Evolutionary conservation across 2,113 vertebrate species (phyloP).

Genomic region (Engraulis encrasicolus): DNA sequence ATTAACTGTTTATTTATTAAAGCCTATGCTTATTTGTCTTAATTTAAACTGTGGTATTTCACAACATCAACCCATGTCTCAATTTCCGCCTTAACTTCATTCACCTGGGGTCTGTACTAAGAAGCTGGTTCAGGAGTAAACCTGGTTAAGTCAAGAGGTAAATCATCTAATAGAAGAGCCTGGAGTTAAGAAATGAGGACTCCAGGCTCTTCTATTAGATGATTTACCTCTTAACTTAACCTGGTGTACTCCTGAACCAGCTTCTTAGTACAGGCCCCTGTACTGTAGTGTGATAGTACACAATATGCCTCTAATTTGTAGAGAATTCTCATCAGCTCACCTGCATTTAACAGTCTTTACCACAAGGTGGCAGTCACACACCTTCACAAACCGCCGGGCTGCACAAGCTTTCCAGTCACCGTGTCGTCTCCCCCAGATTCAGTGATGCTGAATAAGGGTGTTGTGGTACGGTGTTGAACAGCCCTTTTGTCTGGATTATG

Average conservation of each 20-base stretch:
- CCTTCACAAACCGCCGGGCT: neutral
- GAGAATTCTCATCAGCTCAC: neutral
- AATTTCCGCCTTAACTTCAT: conserved; percentile 4
- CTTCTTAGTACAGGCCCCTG: too few relatives aligned
- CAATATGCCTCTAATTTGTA: neutral
- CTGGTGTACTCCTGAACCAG: too few relatives aligned
- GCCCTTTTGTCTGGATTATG: neutral
- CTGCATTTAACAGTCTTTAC: neutral
- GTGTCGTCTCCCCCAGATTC: neutral
- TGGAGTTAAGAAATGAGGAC: too few relatives aligned
- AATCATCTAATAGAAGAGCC: too few relatives aligned
- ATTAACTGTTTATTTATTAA: neutral
- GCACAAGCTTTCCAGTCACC: neutral
- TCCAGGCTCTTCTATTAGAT: too few relatives aligned
- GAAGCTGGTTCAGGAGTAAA: too few relatives aligned
- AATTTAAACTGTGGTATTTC: neutral
- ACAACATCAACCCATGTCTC: neutral
- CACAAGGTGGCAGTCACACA: neutral
- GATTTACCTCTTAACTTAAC: too few relatives aligned
- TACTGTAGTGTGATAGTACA: too few relatives aligned
- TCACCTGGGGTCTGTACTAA: too few relatives aligned
- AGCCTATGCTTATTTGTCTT: too few relatives aligned
- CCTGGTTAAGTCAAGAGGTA: too few relatives aligned
- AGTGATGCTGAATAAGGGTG: neutral
- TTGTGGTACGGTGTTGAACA: neutral